Base-by-base conservation (phyloP, 92 coral and sea anemone species). In the Hydrozoanthus gracilis region DNA sequence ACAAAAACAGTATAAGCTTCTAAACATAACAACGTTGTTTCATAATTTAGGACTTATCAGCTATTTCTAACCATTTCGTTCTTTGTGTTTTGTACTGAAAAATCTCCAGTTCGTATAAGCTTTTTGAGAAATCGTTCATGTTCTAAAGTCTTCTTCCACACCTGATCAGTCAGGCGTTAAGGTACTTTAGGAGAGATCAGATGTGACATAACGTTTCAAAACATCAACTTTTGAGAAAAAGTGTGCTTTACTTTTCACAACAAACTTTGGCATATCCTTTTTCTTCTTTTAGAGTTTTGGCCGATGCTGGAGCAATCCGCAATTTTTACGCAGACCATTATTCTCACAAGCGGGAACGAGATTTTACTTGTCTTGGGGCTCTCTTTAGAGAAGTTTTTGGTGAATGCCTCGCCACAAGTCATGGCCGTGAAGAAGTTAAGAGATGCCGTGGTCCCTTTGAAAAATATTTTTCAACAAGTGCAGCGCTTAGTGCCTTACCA, bases 361-460 rank as follows among this genome's bases (percentile, higher is more conserved):
- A 95, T 55, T 83, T 95, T 56, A 95, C 94, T 17, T 93, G 98
- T 52, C 82, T 95, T 8, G 98, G 98, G 15, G 66, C 93, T 8
- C 92, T 91, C 39, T 95, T 94, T 78, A 87, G 85, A 52, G 90
- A 89, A 20, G 89, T 93, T 9, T 82, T 95, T 6, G 98, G 98
- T 54, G 89, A 89, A 51, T 91, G 98, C 83, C 35, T 95, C 78
- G 98, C 96, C 7, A 95, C 94, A 52, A 95, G 98, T 77, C 91
- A 95, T 65, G 98, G 98, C 11, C 86, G 98, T 62, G 91, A 95
- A 4, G 98, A 93, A 48, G 95, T 95, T 15, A 82, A 87, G 73
- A 90, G 96, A 90, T 93, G 98, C 75, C 96, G 98, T 55, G 98
- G 98, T 10, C 98, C 98, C n/a, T 95, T 95, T 71, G 98, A 95